Evolutionary conservation across 2,888 invertebrate genomes (phyloP), one percentile per base, ranked within the genome.

Genomic region (Xestia rhomboidea): DNA sequence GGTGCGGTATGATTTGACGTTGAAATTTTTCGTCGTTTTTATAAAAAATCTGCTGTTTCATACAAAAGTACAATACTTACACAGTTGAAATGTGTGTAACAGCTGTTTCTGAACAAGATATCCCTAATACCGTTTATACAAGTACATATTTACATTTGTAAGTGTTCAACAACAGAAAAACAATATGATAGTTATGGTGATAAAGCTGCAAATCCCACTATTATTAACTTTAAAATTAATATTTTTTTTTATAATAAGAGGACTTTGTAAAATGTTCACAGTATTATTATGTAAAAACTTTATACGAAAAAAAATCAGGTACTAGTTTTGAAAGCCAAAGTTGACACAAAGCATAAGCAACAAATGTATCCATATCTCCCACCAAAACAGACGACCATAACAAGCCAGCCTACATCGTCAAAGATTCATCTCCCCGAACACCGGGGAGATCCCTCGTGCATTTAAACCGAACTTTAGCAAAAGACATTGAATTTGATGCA

Each of bases 401-500:
- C 68, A 76, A 68, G 62, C 18, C 27, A 49, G 24, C 38, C 27
- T 13, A 63, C 34, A 34, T 34, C 13, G 1, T 84, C 46, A 74
- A 77, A 72, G 34, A 73, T 68, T 75, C 64, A 82, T 73, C 41
- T n/a, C 34, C 8, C 46, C n/a, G n/a, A n/a, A n/a, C n/a, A 7
- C 44, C 73, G n/a, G n/a, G n/a, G n/a, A n/a, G n/a, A 74, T 76
- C 76, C 44, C 68, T 74, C 38, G 27, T 79, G 73, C 71, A 83
- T 85, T 81, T 84, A 81, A 87, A 83, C 75, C 76, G 44, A 85
- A 84, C 73, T 78, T 80, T 72, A 72, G 74, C 41, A 57, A 30
- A 77, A 87, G 77, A 81, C 82, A 79, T 87, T 84, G 84, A 86
- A 87, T 82, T 68, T 78, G 79, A 94, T 92, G 93, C 91, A 90